A percentile compares a stretch with the other conserved stretches of the same genome.
phyloP scores from a whole-genome alignment of 2,888 invertebrate species.

The Hypena proboscidalis region DNA sequence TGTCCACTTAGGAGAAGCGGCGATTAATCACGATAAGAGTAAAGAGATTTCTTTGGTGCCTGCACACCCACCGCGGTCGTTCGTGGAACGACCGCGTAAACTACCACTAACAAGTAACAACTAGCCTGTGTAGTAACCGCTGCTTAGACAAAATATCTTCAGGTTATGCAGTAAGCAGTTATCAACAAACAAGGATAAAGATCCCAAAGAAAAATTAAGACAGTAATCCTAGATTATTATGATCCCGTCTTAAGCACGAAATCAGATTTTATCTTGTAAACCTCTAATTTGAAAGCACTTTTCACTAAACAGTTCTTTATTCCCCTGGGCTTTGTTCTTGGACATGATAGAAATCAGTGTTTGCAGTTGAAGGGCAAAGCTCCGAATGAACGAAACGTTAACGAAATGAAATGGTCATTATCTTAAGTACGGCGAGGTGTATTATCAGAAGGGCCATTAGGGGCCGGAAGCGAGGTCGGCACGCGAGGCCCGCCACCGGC shows the following conservation, averaged over 20 bases:
- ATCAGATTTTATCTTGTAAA: background rate
- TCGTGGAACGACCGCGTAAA: conserved; percentile 30
- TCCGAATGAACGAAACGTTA: conserved; percentile 18
- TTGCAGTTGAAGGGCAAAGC: conserved; percentile 16
- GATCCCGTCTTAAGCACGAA: no score
- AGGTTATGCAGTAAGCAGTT: background rate
- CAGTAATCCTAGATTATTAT: no score
- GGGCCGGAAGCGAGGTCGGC: conserved; percentile 48
- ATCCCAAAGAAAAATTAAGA: no score
- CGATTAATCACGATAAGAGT: conserved; percentile 34
- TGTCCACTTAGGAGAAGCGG: conserved; percentile 31
- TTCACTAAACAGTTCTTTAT: conserved; percentile 1
- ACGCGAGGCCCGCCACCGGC: conserved; percentile 28
- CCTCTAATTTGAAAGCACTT: background rate
- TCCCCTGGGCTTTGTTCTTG: background rate
- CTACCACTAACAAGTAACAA: background rate
- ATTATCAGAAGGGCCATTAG: conserved; percentile 46
- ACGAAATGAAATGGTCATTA: conserved; percentile 34
- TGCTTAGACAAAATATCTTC: background rate
- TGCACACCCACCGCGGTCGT: conserved; percentile 17
- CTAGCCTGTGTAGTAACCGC: background rate
- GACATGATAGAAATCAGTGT: conserved; percentile 1
- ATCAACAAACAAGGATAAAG: no score
- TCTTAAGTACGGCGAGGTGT: conserved; percentile 29
- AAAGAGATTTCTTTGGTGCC: conserved; percentile 16